Base-by-base conservation (phyloP, 2,888 invertebrate species). In the Tenthredo mesomela region DNA sequence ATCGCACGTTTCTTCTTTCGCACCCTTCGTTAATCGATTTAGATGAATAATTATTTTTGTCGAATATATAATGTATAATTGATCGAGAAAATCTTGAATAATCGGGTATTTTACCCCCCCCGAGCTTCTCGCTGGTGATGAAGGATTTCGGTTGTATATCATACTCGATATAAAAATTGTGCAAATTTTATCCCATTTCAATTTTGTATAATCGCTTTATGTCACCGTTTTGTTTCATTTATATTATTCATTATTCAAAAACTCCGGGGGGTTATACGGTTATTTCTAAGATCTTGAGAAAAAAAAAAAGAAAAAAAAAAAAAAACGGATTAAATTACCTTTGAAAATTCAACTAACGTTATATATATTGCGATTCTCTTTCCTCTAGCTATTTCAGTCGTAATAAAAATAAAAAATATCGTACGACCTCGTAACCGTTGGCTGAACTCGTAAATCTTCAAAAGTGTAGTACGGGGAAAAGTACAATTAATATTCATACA, bases 401-500 rank as follows among this genome's bases (percentile, higher is more conserved):
- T 15, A 71, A 40, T 18, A 71, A 71, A 71, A 21, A 5, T 10
- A 73, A 43, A 25, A 43, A n/a, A 40, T 43, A 43, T 15, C 21
- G 12, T 25, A 73, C 73, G 67, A 67, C 67, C 67, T 67, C 67
- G 67, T 67, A 67, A 67, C 67, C 67, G 18, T 73, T 43, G 21
- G 73, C 43, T 43, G 21, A 50, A 47, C 77, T 77, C 77, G 50
- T 77, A 77, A 77, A 77, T 77, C 77, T 77, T 47, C 33, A 15
- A 54, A 33, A 77, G 50, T 50, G 77, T 77, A 25, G 77, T 77
- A 25, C 73, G 29, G 50, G 54, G 54, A 50, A 50, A 29, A 82
- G 61, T 40, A 80, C 40, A 80, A 80, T 80, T 80, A 80, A 80
- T 65, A 80, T 80, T 80, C 80, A 65, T 65, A 65, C 65, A 80